Base-by-base conservation (phyloP, 2,113 vertebrate genomes). In the Ptychochromis oligacanthus region DNA sequence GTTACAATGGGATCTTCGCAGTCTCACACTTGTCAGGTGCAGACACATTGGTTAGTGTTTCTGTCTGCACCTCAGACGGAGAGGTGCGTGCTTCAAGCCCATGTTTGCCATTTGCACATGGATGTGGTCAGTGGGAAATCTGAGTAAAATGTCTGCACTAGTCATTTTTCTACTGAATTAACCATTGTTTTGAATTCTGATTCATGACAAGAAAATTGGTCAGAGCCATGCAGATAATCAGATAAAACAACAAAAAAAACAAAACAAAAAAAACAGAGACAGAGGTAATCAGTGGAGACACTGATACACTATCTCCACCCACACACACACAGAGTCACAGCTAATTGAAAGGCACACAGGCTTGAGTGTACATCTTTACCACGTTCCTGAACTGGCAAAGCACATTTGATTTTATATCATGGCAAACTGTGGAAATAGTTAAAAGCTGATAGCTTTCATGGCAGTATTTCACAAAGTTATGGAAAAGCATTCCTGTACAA, bases 191-290 rank as follows among this genome's bases (percentile, higher is more conserved):
- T 0, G 0, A 59, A 76, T 79, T 70, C 20, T 65, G 65, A 86
- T n/a, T 81, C 76, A 76, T 28, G n/a, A 77, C 46, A 34, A 79
- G 24, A 79, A 58, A 67, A 13, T 58, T 7, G 14, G 62, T 82
- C 72, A 79, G 22, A 87, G 24, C 40, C 36, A 57, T 15, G 43
- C 81, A 86, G 36, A 81, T 14, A 14, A 83, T 80, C 75, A 81
- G 85, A 90, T 79, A n/a, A 56, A 8, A 56, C 64, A 67, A n/a
- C 77, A 65, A 60, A 62, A 8, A 38, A 46, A 46, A 5, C 4
- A 36, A 36, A 36, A 40, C 22, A 38, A 36, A 31, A 18, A 17
- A 59, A 62, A 62, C 0, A 22, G 17, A 78, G 60, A 70, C 54
- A 9, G n/a, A 31, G 34, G 34, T 75, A 62, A 88, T 84, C 55